phyloP scores from a whole-genome alignment of 2,888 invertebrate species.

The Mechanitis messenoides region DNA sequence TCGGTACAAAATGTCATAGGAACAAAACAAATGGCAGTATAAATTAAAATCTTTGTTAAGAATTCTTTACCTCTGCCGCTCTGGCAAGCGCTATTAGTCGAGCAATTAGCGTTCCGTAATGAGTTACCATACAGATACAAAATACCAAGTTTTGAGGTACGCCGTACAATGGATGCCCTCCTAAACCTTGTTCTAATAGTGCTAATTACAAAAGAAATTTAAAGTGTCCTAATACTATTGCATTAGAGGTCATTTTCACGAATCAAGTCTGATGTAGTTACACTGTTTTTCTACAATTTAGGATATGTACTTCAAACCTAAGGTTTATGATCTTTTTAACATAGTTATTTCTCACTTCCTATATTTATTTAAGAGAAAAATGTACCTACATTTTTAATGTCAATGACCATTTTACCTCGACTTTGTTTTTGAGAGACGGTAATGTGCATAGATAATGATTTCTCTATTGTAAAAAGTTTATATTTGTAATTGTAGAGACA shows the following conservation, averaged over 20 bases:
- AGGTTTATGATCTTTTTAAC: not conserved
- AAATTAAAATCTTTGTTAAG: constrained; percentile 41
- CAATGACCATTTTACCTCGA: not conserved
- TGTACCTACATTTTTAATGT: constrained; percentile 15
- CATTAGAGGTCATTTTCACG: constrained; percentile 38
- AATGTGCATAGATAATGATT: too few species aligned
- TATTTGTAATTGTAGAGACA: constrained; percentile 33
- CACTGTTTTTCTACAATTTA: too few species aligned
- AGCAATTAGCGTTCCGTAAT: constrained; percentile 70
- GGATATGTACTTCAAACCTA: not conserved
- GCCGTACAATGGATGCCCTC: constrained; percentile 38
- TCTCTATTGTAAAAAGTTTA: constrained; percentile 26
- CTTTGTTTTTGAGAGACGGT: constrained; percentile 19
- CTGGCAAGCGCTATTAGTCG: constrained; percentile 62
- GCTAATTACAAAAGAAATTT: too few species aligned
- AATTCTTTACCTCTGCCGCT: constrained; percentile 59
- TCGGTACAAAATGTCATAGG: not conserved
- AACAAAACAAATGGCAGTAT: constrained; percentile 23
- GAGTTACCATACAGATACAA: constrained; percentile 57
- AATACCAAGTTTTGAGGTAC: constrained; percentile 31
- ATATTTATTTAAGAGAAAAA: constrained; percentile 14
- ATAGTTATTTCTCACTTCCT: constrained; percentile 13
- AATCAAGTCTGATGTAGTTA: too few species aligned
- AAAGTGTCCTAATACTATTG: constrained; percentile 42
- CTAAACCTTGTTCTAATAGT: constrained; percentile 47